A percentile compares a stretch with the other conserved stretches of the same genome.
Conservation (phyloP, 2,888 invertebrate species). For the Pandemis heparana region DNA sequence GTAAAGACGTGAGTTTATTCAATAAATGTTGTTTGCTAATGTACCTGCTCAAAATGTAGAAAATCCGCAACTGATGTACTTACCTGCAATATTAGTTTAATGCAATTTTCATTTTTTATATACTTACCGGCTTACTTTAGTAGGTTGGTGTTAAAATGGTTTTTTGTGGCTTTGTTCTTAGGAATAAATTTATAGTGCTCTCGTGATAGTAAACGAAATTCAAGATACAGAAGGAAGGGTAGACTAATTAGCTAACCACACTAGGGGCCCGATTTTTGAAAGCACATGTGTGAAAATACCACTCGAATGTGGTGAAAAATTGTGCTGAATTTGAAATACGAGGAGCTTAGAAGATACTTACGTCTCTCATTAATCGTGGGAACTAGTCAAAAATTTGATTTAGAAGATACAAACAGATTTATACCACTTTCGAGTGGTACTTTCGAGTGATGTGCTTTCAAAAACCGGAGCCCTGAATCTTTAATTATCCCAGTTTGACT, state of each 20-base stretch:
- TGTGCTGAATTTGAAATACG: too few species aligned
- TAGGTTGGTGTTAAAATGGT: not conserved
- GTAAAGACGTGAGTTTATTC: not conserved
- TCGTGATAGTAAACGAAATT: not conserved
- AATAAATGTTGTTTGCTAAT: constrained; percentile 7
- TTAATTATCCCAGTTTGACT: not conserved
- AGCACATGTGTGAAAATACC: too few species aligned
- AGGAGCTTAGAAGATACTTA: too few species aligned
- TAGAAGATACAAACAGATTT: too few species aligned
- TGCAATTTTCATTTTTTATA: not conserved
- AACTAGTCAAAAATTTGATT: too few species aligned
- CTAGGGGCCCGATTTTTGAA: too few species aligned
- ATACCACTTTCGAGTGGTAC: too few species aligned
- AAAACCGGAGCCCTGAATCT: too few species aligned
- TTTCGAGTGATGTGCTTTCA: too few species aligned
- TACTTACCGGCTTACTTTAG: not conserved
- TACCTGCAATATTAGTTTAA: constrained; percentile 7
- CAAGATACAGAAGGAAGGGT: not conserved
- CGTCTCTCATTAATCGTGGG: too few species aligned
- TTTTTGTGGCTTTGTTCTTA: not conserved
- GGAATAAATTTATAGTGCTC: not conserved
- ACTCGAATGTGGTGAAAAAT: too few species aligned
- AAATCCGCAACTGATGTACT: not conserved
- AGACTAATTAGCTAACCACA: not conserved
- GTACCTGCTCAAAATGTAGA: not conserved